Base-by-base conservation (phyloP, 2,888 invertebrate species). In the Buathra laborator region DNA sequence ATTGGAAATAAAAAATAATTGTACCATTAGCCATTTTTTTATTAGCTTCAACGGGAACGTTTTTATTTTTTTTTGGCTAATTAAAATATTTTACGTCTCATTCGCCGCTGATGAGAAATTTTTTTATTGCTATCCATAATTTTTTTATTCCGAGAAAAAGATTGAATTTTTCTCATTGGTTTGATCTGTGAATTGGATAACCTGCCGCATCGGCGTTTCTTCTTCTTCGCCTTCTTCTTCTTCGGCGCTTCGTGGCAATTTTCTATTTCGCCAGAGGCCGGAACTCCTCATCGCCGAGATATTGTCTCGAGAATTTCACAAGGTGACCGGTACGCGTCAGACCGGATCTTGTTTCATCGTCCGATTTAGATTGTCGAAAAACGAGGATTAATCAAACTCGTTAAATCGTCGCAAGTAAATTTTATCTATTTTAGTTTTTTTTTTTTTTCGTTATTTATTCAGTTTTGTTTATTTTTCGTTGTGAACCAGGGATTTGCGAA, bases 251-350 rank as follows among this genome's bases (percentile, higher is more conserved):
- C 24, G 24, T 3, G 1, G 56, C 46, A 48, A 44, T 14, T 53
- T 37, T 7, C 1, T 19, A 29, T 79, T 64, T 71, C 71, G 48
- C 56, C 71, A 66, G 59, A 19, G 70, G 46, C 78, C 66, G 71
- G 79, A 79, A 71, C 64, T 79, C 66, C 71, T 16, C 19, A n/a
- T 51, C 53, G 14, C 53, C 71, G 53, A 81, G 75, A 75, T 81
- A 76, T 64, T 9, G 75, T 80, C 48, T 80, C 71, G 64, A 56
- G 74, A 79, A 46, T 75, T 71, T 71, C 71, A 37, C 80, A 80
- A 75, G 75, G 32, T 76, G 51, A 74, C 24, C 16, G 37, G 32
- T 46, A 51, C 19, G 70, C 44, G 59, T 24, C 67, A 48, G 29
- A 72, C 59, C 74, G 68, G 67, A 83, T 83, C 71, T 56, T 66